Percentiles rank a stretch among this genome's conserved stretches.
phyloP scores from a whole-genome alignment of 2,888 invertebrate genomes.

The Troglohyphantes excavatus region DNA sequence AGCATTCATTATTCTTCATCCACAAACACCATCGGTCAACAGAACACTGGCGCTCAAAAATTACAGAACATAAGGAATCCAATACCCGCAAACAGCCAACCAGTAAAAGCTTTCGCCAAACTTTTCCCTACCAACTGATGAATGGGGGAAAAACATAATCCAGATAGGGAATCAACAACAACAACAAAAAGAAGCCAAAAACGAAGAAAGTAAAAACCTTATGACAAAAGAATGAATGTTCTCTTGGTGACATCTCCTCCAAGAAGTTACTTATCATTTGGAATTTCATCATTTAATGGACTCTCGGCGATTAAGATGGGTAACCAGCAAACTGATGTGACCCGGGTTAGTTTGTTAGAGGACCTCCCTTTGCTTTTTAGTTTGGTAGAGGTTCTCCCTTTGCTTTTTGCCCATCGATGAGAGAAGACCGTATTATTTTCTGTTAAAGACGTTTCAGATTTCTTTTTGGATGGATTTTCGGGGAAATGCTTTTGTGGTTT shows the following conservation, averaged over 20 bases:
- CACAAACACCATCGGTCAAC: neutral
- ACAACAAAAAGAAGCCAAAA: neutral
- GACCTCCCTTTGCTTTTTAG: constrained; percentile 21
- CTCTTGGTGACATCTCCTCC: constrained; percentile 18
- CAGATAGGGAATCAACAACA: neutral
- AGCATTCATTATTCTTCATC: too few relatives aligned
- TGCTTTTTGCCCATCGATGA: too few relatives aligned
- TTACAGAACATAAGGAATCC: neutral
- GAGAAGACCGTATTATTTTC: too few relatives aligned
- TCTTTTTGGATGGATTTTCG: too few relatives aligned
- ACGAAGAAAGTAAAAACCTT: neutral
- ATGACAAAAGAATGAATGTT: constrained; percentile 45
- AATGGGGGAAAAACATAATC: neutral
- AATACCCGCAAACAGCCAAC: neutral
- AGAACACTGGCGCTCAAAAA: neutral
- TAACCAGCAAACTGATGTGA: constrained; percentile 39
- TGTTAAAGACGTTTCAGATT: too few relatives aligned
- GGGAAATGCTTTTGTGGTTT: too few relatives aligned
- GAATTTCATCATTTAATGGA: constrained; percentile 68
- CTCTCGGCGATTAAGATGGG: constrained; percentile 24
- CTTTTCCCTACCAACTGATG: neutral
- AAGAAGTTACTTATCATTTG: constrained; percentile 60
- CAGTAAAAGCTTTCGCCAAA: neutral
- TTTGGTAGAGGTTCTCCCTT: neutral
- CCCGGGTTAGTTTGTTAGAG: constrained; percentile 23